phyloP scores from a whole-genome alignment of 2,888 invertebrate genomes.

The Zygogramma bicolorata region DNA sequence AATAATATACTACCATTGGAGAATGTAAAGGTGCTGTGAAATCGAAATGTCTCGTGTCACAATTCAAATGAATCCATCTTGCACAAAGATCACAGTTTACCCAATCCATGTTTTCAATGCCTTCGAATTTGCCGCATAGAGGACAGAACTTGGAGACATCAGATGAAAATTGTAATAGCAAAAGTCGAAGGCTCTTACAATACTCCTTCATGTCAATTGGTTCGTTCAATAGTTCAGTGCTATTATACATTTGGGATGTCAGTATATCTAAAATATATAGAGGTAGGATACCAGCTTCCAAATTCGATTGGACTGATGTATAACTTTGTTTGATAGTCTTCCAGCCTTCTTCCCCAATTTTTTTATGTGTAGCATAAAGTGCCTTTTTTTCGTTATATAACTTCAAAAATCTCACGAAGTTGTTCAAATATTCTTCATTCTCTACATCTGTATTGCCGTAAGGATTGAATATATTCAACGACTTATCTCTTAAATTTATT shows the following conservation, averaged over 20 bases:
- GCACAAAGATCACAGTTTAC: background rate
- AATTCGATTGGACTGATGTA: background rate
- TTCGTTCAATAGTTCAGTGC: background rate
- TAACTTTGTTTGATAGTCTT: background rate
- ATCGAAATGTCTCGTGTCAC: background rate
- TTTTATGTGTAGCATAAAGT: background rate
- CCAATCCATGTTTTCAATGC: background rate
- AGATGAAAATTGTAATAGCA: background rate
- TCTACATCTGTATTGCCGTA: conserved; percentile 2
- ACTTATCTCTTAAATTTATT: background rate
- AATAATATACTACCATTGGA: conserved; percentile 4
- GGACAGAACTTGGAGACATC: background rate
- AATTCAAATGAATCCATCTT: conserved; percentile 3
- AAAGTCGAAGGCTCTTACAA: background rate
- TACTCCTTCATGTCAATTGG: background rate
- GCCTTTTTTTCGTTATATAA: conserved; percentile 8
- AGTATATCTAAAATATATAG: background rate
- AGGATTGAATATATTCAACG: conserved; percentile 3
- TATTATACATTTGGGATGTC: background rate
- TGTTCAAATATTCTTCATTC: background rate
- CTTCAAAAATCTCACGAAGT: background rate
- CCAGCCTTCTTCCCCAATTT: background rate
- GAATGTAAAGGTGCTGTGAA: background rate
- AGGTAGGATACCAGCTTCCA: background rate
- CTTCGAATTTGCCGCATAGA: conserved; percentile 1